Conservation (phyloP, 1,140 invertebrate species). For the Centruroides sculpturatus region DNA sequence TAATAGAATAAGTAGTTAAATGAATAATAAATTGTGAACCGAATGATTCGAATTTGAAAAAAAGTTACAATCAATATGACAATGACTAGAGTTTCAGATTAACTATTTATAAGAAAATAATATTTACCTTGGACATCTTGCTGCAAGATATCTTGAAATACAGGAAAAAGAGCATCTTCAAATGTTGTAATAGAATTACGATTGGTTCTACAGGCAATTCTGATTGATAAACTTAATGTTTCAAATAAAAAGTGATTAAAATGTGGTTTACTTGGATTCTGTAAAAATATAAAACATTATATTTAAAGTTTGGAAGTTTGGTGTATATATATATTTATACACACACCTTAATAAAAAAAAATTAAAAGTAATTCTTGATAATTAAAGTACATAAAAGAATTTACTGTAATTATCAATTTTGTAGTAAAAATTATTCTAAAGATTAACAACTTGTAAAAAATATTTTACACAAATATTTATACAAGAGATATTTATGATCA, state of each 20-base stretch:
- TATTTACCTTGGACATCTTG: constrained; percentile 74
- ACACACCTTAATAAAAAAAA: background rate
- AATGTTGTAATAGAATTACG: constrained; percentile 66
- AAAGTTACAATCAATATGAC: too few relatives aligned
- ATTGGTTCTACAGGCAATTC: constrained; percentile 70
- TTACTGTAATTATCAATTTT: too few relatives aligned
- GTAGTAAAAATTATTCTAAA: too few relatives aligned
- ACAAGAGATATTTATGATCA: too few relatives aligned
- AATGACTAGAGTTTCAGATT: background rate
- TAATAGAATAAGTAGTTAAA: too few relatives aligned
- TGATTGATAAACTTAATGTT: constrained; percentile 68
- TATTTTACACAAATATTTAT: too few relatives aligned
- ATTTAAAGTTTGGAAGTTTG: background rate
- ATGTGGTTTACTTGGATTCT: constrained; percentile 87
- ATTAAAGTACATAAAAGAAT: too few relatives aligned
- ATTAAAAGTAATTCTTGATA: background rate
- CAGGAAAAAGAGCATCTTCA: constrained; percentile 78
- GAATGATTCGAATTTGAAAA: too few relatives aligned
- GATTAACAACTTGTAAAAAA: too few relatives aligned
- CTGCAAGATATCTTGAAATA: constrained; percentile 82
- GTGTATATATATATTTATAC: background rate
- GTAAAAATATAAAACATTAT: constrained; percentile 5
- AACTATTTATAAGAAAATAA: background rate
- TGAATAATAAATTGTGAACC: too few relatives aligned
- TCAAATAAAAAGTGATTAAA: constrained; percentile 98